Base-by-base conservation (phyloP, 1,140 invertebrate genomes). In the Odontomachus brunneus region DNA sequence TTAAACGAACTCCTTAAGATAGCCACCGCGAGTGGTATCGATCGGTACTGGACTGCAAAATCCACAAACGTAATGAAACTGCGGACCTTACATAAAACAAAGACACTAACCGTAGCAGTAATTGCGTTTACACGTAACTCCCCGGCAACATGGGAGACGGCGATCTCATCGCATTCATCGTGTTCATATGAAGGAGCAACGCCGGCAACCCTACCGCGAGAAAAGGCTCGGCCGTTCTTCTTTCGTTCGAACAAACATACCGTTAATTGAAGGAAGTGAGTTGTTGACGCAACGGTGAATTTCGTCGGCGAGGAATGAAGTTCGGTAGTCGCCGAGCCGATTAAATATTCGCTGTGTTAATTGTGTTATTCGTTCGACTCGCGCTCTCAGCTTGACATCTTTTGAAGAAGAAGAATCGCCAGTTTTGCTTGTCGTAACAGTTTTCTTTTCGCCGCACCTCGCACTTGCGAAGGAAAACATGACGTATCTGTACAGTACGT, bases 61-160 rank as follows among this genome's bases (percentile, higher is more conserved):
- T 90, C 82, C 38, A 7, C 87, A 73, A 86, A 86, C 85, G 86
- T 90, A 87, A 90, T 72, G 88, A 89, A 90, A 90, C 83, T 48
- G 60, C 48, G 57, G 48, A 59, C 73, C 65, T 88, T 88, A 85
- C 83, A 88, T 87, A 90, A 89, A 87, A 84, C 73, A 75, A 67
- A 80, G 19, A 48, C 33, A 73, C 12, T 51, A 44, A 76, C 65
- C 74, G 76, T 75, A 82, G 55, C 15, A 59, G 82, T 88, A 85
- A 66, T 65, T 59, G 26, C 57, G 57, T 19, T 88, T n/a, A n/a
- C 75, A 78, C 51, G 51, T 78, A 78, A 78, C 49, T n/a, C n/a
- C n/a, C n/a, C 4, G 44, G 44, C 19, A 14, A 44, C n/a, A n/a
- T n/a, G 33, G 24, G 26, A 26, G 29, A 38, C 44, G 65, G 60